Percentiles rank a stretch among this genome's conserved stretches.
Evolutionary conservation across 2,888 invertebrate genomes (phyloP).

Genomic region (Pediacus dermestoides): DNA sequence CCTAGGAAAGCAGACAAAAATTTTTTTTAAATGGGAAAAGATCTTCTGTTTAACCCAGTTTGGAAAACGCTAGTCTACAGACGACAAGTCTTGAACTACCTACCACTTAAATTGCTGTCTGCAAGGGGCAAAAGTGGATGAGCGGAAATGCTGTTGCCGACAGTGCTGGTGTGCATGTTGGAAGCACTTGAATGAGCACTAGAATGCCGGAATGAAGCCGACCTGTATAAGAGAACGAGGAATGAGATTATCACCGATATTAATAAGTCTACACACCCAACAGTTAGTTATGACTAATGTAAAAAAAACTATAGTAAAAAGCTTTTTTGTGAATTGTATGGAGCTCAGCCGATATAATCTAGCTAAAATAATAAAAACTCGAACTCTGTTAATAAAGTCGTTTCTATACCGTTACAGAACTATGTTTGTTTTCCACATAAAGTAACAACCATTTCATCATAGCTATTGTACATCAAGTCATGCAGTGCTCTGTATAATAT

Average conservation of each 20-base stretch:
- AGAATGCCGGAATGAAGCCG: conserved; percentile 90
- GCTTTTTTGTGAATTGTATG: conserved; percentile 33
- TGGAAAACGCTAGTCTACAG: too few relatives aligned
- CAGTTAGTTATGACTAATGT: conserved; percentile 8
- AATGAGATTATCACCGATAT: conserved; percentile 34
- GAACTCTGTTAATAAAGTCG: too few relatives aligned
- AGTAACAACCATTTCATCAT: conserved; percentile 6
- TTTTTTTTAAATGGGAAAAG: too few relatives aligned
- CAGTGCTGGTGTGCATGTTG: conserved; percentile 66
- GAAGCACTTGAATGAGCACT: conserved; percentile 64
- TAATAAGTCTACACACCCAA: conserved; percentile 13
- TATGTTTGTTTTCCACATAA: background rate
- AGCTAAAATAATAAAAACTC: too few relatives aligned
- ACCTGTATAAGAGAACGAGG: conserved; percentile 66
- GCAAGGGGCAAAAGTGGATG: conserved; percentile 91
- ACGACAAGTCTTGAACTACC: too few relatives aligned
- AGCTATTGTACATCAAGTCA: conserved; percentile 19
- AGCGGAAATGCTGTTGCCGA: conserved; percentile 87
- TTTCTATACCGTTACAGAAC: conserved; percentile 19
- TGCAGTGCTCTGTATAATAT: conserved; percentile 27
- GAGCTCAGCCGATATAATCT: conserved; percentile 42
- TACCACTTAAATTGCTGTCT: conserved; percentile 57
- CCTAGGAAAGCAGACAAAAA: too few relatives aligned
- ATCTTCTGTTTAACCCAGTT: too few relatives aligned
- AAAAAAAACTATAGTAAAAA: conserved; percentile 19